A percentile compares a stretch with the other conserved stretches of the same genome.
phyloP scores from a whole-genome alignment of 2,113 vertebrate species.

The Cavia aperea region DNA sequence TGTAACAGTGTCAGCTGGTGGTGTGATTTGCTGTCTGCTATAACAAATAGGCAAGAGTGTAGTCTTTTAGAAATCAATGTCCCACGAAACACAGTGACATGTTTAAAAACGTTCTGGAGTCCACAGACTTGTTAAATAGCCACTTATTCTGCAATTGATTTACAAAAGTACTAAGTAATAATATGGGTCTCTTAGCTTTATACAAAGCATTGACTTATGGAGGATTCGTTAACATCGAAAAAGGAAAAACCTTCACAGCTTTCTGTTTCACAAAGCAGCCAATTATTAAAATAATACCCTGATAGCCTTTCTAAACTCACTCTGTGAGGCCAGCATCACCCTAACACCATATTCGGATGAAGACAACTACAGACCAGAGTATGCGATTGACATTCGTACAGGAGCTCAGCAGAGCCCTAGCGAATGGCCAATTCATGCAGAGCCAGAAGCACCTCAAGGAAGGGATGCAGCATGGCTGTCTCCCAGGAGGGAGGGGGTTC shows the following conservation, averaged over 20 bases:
- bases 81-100: neutral
- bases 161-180: neutral
- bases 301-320: neutral
- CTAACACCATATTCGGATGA: neutral
- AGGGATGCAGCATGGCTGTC: too few species aligned
- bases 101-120: slow-evolving; percentile 30
- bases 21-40: neutral
- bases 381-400: neutral
- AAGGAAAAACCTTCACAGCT: neutral
- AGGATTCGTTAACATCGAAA: neutral
- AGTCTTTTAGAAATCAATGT: slow-evolving; percentile 1
- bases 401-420: neutral
- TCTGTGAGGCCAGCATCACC: neutral
- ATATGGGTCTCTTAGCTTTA: neutral
- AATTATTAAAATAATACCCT: neutral
- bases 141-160: neutral
- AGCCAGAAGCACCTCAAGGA: neutral
- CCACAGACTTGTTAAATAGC: neutral
- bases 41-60: slow-evolving; percentile 2
- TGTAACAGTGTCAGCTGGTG: neutral
- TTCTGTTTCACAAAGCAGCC: slow-evolving; percentile 6
- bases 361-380: neutral
- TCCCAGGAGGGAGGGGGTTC: too few species aligned
- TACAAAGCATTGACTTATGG: neutral
- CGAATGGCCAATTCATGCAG: neutral